Base-by-base conservation (phyloP, 2,888 invertebrate species). In the Calliopum simillimum region DNA sequence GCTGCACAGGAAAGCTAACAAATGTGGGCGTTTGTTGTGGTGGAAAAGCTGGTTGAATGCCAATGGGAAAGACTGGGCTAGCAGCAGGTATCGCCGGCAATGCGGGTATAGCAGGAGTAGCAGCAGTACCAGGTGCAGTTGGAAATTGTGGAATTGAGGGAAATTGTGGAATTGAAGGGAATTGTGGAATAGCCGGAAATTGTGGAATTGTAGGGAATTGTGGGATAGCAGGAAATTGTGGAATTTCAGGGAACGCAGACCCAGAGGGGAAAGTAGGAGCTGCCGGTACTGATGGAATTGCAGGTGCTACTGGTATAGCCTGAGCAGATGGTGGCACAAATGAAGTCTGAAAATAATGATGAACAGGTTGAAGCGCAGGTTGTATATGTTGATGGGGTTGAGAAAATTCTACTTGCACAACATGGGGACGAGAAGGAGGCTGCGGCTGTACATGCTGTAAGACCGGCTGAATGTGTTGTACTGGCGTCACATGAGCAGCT, bases 21-120 rank as follows among this genome's bases (percentile, higher is more conserved):
- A 83, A 83, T 1, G 76, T 76, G 4, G 83, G 80, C 14, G 81
- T 80, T 59, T 81, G 80, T 67, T 81, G 79, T 14, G 82, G 82
- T 0, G 82, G 77, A 21, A 82, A 73, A 3, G 81, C 79, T 1
- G 81, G 81, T 23, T 84, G 82, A 4, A 81, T 79, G 2, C 79
- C 76, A 3, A 79, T 74, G 0, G 82, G 80, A 47, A 80, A 79
- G 75, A 80, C 74, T 51, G 77, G 78, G 19, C 56, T 75, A 63
- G 73, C 68, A 6, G 76, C 74, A 6, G 77, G 77, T 49, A 75
- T 74, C 33, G 58, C 68, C 13, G 79, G 69, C 58, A 77, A 56
- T 70, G 76, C 63, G 0, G 80, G 78, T 8, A 74, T 63, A 12
- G 76, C 71, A 25, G 77, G 71, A 58, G 73, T 70, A 2, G 77